These are phyloP conservation scores for Serilophus lunatus DNA, from an alignment of 2,113 vertebrate species.

Conservation along the genomic window DNA sequence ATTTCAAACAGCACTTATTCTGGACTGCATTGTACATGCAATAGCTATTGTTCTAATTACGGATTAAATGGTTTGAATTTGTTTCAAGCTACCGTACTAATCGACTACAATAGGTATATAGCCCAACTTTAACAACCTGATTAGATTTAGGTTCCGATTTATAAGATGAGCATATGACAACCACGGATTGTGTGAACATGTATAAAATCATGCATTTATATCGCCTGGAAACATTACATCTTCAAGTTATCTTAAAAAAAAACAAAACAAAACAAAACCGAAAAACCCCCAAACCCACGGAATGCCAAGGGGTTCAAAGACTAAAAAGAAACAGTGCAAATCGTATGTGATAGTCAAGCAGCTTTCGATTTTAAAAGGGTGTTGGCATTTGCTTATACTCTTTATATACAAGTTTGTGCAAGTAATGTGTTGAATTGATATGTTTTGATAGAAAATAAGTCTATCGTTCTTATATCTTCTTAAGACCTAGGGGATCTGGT, in stretches of 20 bases:
- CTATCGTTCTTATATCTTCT: slow-evolving; percentile 63
- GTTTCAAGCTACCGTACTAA: slow-evolving; percentile 80
- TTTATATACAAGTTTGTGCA: slow-evolving; percentile 80
- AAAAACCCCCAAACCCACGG: background rate
- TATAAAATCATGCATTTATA: slow-evolving; percentile 79
- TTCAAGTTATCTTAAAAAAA: slow-evolving; percentile 64
- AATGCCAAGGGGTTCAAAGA: slow-evolving; percentile 66
- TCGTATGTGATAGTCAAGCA: slow-evolving; percentile 87
- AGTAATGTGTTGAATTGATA: slow-evolving; percentile 73
- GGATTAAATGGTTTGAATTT: slow-evolving; percentile 76
- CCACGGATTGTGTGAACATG: slow-evolving; percentile 70
- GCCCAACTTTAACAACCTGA: slow-evolving; percentile 76
- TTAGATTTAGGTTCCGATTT: slow-evolving; percentile 74
- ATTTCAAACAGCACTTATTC: slow-evolving; percentile 83
- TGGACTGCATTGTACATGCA: slow-evolving; percentile 85
- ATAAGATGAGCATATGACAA: slow-evolving; percentile 75
- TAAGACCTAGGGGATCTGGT: slow-evolving; percentile 59
- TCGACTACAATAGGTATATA: slow-evolving; percentile 79
- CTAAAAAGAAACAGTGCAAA: slow-evolving; percentile 81
- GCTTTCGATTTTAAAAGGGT: slow-evolving; percentile 80
- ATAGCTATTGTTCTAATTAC: slow-evolving; percentile 83
- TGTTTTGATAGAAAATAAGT: slow-evolving; percentile 71
- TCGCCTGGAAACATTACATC: slow-evolving; percentile 67
- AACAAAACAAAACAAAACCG: background rate
- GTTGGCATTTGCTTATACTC: slow-evolving; percentile 78